These are phyloP conservation scores for Ochotona curzoniae DNA, from an alignment of 2,113 vertebrate species.

Conservation along the genomic window DNA sequence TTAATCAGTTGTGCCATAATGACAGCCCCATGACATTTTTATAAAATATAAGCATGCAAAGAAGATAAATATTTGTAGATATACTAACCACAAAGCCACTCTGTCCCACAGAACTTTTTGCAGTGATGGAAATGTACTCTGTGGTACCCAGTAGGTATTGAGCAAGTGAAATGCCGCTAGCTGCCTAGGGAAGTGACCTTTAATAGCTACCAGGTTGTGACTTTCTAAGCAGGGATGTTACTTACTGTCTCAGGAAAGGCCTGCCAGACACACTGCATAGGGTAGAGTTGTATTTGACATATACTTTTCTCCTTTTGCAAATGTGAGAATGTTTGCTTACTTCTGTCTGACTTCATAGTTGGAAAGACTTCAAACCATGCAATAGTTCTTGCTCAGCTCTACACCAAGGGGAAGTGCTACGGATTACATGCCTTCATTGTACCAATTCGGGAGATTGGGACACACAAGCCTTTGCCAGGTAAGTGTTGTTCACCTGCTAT, in stretches of 20 bases:
- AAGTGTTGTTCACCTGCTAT: constrained; percentile 33
- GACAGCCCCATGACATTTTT: neutral
- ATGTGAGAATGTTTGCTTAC: neutral
- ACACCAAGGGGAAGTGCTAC: constrained; percentile 92
- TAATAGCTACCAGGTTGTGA: neutral
- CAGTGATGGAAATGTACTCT: too few relatives aligned
- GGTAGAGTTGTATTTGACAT: neutral
- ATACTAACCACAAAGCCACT: neutral
- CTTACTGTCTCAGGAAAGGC: neutral
- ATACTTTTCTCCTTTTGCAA: neutral
- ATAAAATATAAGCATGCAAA: neutral
- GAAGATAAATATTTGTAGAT: neutral
- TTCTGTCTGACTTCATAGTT: constrained; percentile 87
- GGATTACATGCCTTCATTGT: constrained; percentile 97
- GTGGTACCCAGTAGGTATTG: fast-evolving
- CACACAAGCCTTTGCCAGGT: constrained; percentile 97
- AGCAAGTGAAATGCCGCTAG: neutral
- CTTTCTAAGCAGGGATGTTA: neutral
- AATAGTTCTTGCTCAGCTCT: constrained; percentile 96
- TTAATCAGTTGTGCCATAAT: too few relatives aligned
- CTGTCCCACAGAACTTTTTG: neutral
- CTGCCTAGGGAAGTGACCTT: neutral
- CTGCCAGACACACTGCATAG: neutral
- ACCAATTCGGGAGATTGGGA: constrained; percentile 92
- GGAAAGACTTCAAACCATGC: constrained; percentile 98